These are phyloP conservation scores for Pyrrhura leucotis DNA, from an alignment of 2,797 vertebrate species.

Conservation along the genomic window DNA sequence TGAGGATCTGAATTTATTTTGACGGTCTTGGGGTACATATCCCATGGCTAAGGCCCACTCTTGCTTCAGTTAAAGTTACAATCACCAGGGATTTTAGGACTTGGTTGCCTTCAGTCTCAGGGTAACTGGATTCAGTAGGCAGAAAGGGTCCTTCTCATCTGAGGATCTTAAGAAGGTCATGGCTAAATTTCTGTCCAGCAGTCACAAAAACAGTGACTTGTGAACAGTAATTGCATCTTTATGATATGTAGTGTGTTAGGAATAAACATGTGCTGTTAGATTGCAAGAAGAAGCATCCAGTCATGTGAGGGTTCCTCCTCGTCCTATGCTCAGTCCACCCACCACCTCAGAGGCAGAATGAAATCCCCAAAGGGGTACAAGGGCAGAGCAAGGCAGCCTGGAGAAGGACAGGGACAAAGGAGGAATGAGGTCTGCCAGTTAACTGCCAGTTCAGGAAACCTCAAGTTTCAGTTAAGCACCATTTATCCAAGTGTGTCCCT, in stretches of 20 bases:
- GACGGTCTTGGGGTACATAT: background rate
- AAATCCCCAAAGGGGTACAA: background rate
- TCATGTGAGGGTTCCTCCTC: background rate
- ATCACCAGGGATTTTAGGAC: background rate
- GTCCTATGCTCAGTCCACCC: fast-evolving
- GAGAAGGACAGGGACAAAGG: background rate
- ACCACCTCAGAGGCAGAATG: background rate
- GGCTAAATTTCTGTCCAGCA: background rate
- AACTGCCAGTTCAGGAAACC: background rate
- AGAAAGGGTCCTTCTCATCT: background rate
- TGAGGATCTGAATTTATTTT: background rate
- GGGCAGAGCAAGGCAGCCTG: background rate
- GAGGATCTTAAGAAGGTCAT: background rate
- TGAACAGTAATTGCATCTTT: background rate
- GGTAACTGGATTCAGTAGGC: background rate
- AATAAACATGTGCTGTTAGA: background rate
- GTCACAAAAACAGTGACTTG: background rate
- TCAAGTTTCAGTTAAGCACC: background rate
- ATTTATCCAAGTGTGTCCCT: background rate
- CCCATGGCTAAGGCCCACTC: background rate
- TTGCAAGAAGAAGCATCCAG: background rate
- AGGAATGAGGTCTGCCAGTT: background rate
- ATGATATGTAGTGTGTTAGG: background rate
- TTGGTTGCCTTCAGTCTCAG: background rate
- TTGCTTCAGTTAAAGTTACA: background rate